Evolutionary conservation across 1,140 invertebrate genomes (phyloP).

Genomic region (Drosophila willistoni): DNA sequence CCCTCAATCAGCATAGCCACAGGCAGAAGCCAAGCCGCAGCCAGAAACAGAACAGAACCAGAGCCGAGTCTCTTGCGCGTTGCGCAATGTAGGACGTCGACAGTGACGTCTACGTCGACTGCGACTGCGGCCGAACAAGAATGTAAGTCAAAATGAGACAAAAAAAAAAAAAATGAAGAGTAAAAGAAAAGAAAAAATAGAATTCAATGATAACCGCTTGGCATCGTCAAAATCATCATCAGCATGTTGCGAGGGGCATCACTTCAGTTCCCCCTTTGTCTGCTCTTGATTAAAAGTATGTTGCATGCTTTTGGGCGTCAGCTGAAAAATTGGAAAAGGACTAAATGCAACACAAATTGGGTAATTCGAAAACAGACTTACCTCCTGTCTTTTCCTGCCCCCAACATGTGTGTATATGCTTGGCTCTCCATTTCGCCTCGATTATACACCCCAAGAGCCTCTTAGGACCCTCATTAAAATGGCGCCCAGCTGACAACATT

Average conservation of each 20-base stretch:
- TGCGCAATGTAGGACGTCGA: constrained; percentile 69
- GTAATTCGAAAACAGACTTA: constrained; percentile 9
- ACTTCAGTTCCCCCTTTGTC: background rate
- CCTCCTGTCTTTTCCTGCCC: background rate
- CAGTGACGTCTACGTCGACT: constrained; percentile 36
- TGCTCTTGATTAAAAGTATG: constrained; percentile 19
- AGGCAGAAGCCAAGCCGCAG: constrained; percentile 31
- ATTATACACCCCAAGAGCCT: background rate
- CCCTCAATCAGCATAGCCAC: constrained; percentile 20
- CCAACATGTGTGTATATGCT: background rate
- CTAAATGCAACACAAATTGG: background rate
- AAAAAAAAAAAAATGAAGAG: constrained; percentile 20
- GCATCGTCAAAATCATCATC: constrained; percentile 27
- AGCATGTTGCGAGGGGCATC: background rate
- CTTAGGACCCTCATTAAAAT: constrained; percentile 50
- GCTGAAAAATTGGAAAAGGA: constrained; percentile 19
- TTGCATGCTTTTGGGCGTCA: constrained; percentile 45
- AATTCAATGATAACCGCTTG: constrained; percentile 30
- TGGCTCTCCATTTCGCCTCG: background rate
- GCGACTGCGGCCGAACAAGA: constrained; percentile 17
- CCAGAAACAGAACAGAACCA: constrained; percentile 7
- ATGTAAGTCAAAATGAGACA: constrained; percentile 58
- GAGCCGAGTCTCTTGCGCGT: constrained; percentile 56
- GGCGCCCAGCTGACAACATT: constrained; percentile 69
- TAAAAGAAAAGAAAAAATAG: constrained; percentile 8